Evolutionary conservation across 2,888 invertebrate genomes (phyloP), one percentile per base, ranked within the genome.

Genomic region (Amphiduros pacificus): DNA sequence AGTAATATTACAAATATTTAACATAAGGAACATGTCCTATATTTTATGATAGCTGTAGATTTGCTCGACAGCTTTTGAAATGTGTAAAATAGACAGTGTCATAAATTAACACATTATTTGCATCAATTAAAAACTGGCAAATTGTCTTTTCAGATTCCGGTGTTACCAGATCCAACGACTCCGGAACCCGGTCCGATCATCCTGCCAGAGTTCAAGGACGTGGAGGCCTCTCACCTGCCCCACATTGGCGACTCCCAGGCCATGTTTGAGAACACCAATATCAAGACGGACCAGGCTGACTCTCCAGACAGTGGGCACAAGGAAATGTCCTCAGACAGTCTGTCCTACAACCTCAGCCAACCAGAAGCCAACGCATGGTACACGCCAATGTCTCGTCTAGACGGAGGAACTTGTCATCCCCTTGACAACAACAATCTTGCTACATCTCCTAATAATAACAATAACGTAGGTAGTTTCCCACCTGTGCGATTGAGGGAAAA

Each of bases 291-390:
- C 11, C 49, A 54, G 40, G 57, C 62, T n/a, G 80, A 78, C 52
- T 80, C 80, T 11, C 81, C 81, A 1, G 81, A 81, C 69, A 79
- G 79, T 59, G 81, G 81, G 17, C 80, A 80, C 66, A 73, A 73
- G 36, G 80, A 81, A 67, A 81, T 80, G 81, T 79, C 79, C 14
- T 75, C 77, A 28, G 67, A 68, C 55, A 65, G 61, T 29, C 58
- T 65, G 28, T 31, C 41, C 1, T 40, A 56, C 31, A 56, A 51
- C 56, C 29, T 57, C 31, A 36, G 49, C 26, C 61, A 61, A 24
- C 29, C 40, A 3, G 54, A 48, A 22, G 4, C 41, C 11, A 27
- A 55, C 40, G 14, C 41, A 2, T 64, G 64, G 64, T 64, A 61
- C 31, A 27, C 40, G 3, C 53, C 63, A 20, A 51, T 36, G 36